phyloP scores from a whole-genome alignment of 1,140 invertebrate genomes.

The Dendroctonus valens region DNA sequence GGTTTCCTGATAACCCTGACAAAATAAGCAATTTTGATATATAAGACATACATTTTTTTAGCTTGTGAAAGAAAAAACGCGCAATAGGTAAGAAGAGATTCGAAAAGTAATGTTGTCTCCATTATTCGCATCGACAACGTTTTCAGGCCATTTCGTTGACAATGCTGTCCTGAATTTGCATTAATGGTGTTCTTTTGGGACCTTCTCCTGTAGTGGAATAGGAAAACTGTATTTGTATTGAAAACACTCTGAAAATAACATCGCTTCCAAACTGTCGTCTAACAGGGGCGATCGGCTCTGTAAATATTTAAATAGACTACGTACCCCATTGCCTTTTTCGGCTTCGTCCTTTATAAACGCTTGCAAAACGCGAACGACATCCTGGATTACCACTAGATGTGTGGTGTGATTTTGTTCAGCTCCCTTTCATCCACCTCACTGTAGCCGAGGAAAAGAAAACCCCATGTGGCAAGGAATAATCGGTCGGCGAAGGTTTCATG shows the following conservation, averaged over 20 bases:
- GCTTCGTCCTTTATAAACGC: conserved; percentile 69
- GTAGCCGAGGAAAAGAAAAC: conserved; percentile 83
- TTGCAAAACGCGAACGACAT: conserved; percentile 76
- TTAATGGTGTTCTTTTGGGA: conserved; percentile 2
- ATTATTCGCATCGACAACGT: too few relatives aligned
- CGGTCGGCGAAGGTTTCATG: conserved; percentile 79
- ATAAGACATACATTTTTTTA: too few relatives aligned
- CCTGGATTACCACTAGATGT: conserved; percentile 70
- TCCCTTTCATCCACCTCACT: conserved; percentile 78
- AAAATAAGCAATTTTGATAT: too few relatives aligned
- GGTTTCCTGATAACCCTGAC: too few relatives aligned
- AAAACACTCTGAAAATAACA: conserved; percentile 7
- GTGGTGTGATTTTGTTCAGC: conserved; percentile 72
- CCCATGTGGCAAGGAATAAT: conserved; percentile 75
- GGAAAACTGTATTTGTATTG: neutral
- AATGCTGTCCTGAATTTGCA: neutral
- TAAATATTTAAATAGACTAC: conserved; percentile 6
- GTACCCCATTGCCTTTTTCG: conserved; percentile 63
- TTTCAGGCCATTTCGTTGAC: too few relatives aligned
- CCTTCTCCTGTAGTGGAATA: neutral
- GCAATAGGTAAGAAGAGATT: too few relatives aligned
- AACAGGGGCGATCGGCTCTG: neutral
- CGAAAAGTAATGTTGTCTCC: too few relatives aligned
- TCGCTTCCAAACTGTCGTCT: neutral
- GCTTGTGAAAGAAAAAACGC: too few relatives aligned